Conservation (phyloP, 2,113 vertebrate species). For the Rhinogobius similis region DNA sequence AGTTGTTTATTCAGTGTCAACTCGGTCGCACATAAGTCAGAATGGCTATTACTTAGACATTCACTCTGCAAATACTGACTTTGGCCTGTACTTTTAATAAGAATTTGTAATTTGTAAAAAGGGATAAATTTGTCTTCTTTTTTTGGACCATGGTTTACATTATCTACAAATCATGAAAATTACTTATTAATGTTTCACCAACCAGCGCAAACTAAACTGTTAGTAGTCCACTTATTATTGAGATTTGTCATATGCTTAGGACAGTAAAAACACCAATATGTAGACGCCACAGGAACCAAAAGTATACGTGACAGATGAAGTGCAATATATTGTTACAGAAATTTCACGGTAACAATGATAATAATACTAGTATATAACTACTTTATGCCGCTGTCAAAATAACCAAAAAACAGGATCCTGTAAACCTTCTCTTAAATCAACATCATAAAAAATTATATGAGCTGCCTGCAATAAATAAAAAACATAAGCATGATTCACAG, state of each 20-base stretch:
- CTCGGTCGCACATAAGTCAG: neutral
- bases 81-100: neutral
- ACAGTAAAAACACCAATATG: neutral
- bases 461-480: no score
- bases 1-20: conserved; percentile 21
- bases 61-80: conserved; percentile 12
- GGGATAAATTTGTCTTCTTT: neutral
- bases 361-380: no score
- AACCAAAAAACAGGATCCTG: no score
- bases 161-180: neutral
- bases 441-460: no score
- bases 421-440: no score
- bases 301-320: neutral
- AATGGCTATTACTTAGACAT: conserved; percentile 1
- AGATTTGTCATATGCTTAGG: neutral
- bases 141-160: neutral
- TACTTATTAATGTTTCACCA: no score
- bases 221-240: neutral
- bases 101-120: neutral
- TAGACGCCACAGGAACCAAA: neutral
- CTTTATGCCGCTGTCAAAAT: no score
- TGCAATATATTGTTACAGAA: no score
- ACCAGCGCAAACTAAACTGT: no score
- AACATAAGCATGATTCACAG: no score
- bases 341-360: no score